Conservation (phyloP, 2,113 vertebrate genomes). For the Sclerurus mexicanus region DNA sequence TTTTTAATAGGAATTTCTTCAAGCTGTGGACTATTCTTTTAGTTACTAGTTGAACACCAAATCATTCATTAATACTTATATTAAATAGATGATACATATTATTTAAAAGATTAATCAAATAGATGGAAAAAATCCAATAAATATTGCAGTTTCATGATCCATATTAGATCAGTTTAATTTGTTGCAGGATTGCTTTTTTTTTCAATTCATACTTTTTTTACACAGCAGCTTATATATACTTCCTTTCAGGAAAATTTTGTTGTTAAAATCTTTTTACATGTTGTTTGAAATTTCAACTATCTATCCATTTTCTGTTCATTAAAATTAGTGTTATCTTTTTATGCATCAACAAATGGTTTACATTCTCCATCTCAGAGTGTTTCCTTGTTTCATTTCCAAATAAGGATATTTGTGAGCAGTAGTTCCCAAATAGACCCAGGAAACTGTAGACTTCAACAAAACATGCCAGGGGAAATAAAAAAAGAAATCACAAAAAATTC, state of each 20-base stretch:
- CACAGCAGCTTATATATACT: not conserved
- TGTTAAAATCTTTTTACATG: not conserved
- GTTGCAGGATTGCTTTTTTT: not conserved
- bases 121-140: not conserved
- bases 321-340: not conserved
- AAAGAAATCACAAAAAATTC: not conserved
- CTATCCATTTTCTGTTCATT: not conserved
- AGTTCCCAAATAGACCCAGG: not conserved
- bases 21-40: not conserved
- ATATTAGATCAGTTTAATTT: not conserved
- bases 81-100: accelerated
- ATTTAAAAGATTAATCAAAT: not conserved
- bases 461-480: not conserved
- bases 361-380: not conserved
- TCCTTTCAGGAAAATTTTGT: not conserved
- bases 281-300: not conserved
- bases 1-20: not conserved
- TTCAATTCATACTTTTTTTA: not conserved
- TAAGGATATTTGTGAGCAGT: not conserved
- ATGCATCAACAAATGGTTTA: not conserved
- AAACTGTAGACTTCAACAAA: not conserved
- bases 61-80: not conserved
- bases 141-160: not conserved
- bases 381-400: not conserved
- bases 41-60: not conserved